These are phyloP conservation scores for rabbit (Oryctolagus cuniculus) DNA, from an alignment of 2,113 vertebrate species.

Conservation along the genomic window mOryCun1.1 NC_091442.1:105949001-105949500, in stretches of 20 bases:
- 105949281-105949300: constrained; percentile 91
- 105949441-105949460: constrained; percentile 94
- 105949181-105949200: constrained; percentile 89
- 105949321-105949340: constrained; percentile 92
- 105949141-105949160: constrained; percentile 84
- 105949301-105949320: constrained; percentile 92
- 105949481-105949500: constrained; percentile 86
- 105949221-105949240: constrained; percentile 91
- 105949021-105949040: constrained; percentile 70
- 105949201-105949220: constrained; percentile 90
- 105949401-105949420: constrained; percentile 96
- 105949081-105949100: constrained; percentile 84
- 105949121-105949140: constrained; percentile 85
- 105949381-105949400: constrained; percentile 97
- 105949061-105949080: constrained; percentile 82
- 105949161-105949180: constrained; percentile 87
- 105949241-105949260: constrained; percentile 91
- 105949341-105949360: constrained; percentile 98
- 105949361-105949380: constrained; percentile 96
- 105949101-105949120: constrained; percentile 85
- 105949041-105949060: constrained; percentile 81
- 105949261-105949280: constrained; percentile 91
- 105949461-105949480: constrained; percentile 88
- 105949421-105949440: constrained; percentile 94
- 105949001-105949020: constrained; percentile 59